Evolutionary conservation across 1,140 invertebrate species (phyloP), one percentile per base, ranked within the genome.

Genomic region (Lepidurus packardi): DNA sequence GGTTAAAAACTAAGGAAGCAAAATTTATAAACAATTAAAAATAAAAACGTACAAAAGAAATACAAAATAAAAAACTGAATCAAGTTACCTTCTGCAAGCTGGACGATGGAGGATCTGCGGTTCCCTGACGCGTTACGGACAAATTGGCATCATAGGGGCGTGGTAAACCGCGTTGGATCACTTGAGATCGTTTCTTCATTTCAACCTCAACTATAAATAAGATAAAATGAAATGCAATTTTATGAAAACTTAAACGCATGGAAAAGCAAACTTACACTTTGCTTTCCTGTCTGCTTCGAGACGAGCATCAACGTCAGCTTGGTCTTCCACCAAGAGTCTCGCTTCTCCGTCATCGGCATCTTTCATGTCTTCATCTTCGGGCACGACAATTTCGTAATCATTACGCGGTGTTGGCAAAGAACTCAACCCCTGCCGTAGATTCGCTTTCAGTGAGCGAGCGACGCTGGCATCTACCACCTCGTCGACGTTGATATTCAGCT

Each of bases 331-430:
- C 16, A 86, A 81, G n/a, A 77, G 73, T 6, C 24, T n/a, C 0
- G 81, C 84, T 44, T 86, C 86, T 4, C 87, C 87, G 16, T 78
- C 81, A 34, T 34, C 75, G 43, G 78, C 25, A 16, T 74, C 75
- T 6, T 21, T 77, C 13, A 87, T 87, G 41, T 89, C 86, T 81
- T 96, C 94, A 53, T 93, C 90, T 80, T 97, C 94, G 0, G 96
- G 95, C 10, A 98, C 92, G 73, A 99, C 96, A 83, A 99, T 98
- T 86, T 99, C 97, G 86, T 97, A 99, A 86, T 99, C 97, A 85
- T 99, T 99, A 79, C 93, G 92, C 0, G 98, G 98, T 42, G 89
- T 84, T 6, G 98, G 98, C 78, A 99, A 86, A 10, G 90, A 86
- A 44, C 90, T 90, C 13, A 99, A 85, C 1, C 92, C 92, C 78